phyloP scores from a whole-genome alignment of 2,888 invertebrate species.

The Dione juno region DNA sequence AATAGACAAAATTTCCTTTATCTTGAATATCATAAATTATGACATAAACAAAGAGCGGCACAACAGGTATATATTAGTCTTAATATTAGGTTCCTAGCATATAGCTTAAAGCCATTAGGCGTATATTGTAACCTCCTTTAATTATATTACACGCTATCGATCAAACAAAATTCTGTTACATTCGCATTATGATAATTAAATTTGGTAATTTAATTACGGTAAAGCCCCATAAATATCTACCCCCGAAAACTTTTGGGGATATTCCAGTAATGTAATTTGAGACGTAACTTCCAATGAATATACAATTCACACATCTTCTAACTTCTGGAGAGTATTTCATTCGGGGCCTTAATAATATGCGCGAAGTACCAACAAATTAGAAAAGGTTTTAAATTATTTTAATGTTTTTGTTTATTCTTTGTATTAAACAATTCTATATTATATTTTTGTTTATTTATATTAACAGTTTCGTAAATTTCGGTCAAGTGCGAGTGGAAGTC shows the following conservation, averaged over 20 bases:
- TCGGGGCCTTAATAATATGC: not conserved
- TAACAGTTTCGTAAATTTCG: no score
- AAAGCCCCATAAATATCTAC: slow-evolving; percentile 22
- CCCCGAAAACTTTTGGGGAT: slow-evolving; percentile 9
- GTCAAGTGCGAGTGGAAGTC: no score
- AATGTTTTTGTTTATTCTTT: not conserved
- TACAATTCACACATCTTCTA: slow-evolving; percentile 23
- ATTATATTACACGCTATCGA: not conserved
- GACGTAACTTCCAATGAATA: slow-evolving; percentile 17
- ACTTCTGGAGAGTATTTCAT: slow-evolving; percentile 2
- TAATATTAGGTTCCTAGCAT: no score
- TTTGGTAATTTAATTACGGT: slow-evolving; percentile 18
- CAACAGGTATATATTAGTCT: no score
- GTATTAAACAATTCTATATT: no score
- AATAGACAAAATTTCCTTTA: no score
- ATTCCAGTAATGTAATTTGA: slow-evolving; percentile 20
- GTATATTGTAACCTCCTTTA: not conserved
- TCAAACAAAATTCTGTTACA: slow-evolving; percentile 10
- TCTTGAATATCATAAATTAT: no score
- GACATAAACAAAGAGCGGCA: no score
- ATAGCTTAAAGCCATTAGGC: not conserved
- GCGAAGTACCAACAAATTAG: not conserved
- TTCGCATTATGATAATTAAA: slow-evolving; percentile 26
- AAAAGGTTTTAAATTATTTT: not conserved
- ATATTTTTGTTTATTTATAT: no score